Evolutionary conservation across 2,797 vertebrate genomes (phyloP).

Genomic region (Sebastes dallii): DNA sequence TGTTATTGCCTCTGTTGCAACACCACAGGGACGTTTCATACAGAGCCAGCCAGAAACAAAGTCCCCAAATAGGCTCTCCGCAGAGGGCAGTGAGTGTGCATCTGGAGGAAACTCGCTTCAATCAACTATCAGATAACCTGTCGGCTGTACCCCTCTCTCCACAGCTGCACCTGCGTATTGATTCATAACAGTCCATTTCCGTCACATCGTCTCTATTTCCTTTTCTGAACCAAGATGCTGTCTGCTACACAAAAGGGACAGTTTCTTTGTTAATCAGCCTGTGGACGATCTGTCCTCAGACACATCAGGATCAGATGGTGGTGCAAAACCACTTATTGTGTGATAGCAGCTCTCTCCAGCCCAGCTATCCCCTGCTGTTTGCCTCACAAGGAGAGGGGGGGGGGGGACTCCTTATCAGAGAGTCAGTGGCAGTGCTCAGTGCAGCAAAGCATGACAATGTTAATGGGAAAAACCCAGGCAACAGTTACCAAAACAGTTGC

Average conservation of each 20-base stretch:
- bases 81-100: slow-evolving; percentile 30
- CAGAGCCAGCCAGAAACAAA: slow-evolving; percentile 31
- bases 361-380: no score
- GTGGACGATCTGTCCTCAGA: slow-evolving; percentile 1
- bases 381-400: no score
- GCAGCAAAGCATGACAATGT: slow-evolving; percentile 8
- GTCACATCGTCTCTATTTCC: slow-evolving; percentile 1
- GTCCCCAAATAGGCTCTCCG: slow-evolving; percentile 36
- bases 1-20: slow-evolving; percentile 42
- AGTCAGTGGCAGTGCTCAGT: neutral
- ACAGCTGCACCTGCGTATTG: slow-evolving; percentile 47
- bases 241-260: neutral
- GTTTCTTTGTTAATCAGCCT: slow-evolving; percentile 4
- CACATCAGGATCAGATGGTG: neutral
- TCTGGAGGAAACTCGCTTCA: slow-evolving; percentile 51
- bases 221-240: neutral
- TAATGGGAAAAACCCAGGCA: slow-evolving; percentile 3
- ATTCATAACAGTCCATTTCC: slow-evolving; percentile 34
- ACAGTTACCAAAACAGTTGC: neutral
- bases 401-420: neutral
- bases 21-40: slow-evolving; percentile 37
- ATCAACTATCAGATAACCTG: slow-evolving; percentile 52
- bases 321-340: no score
- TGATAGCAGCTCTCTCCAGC: no score
- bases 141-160: slow-evolving; percentile 14